phyloP scores from a whole-genome alignment of 92 coral and sea anemone species.

The Phenganax marumi region DNA sequence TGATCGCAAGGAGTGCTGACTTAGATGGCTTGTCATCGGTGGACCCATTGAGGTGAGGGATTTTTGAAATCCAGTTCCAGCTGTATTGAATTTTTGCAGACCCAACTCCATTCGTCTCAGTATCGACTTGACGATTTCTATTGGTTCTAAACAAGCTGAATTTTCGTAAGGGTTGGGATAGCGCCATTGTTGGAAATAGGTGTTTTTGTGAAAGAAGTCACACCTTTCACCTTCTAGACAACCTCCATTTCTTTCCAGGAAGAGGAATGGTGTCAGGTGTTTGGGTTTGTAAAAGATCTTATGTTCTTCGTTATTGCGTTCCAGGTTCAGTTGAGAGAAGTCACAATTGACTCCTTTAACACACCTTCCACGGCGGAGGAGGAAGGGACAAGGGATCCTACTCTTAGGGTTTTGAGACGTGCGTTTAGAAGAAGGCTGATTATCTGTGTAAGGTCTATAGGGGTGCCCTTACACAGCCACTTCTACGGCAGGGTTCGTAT shows the following conservation, averaged over 20 bases:
- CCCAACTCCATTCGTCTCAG: too few relatives aligned
- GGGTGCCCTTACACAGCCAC: not conserved
- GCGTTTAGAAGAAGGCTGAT: too few relatives aligned
- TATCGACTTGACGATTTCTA: not conserved
- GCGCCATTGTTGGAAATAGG: not conserved
- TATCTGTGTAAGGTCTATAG: not conserved
- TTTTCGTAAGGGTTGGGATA: constrained; percentile 1
- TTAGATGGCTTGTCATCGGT: not conserved
- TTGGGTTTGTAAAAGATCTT: too few relatives aligned
- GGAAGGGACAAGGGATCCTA: too few relatives aligned
- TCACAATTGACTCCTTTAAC: not conserved
- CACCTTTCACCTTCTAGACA: too few relatives aligned
- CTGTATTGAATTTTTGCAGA: too few relatives aligned
- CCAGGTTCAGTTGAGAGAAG: not conserved
- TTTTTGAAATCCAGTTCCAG: constrained; percentile 7
- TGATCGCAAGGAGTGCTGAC: not conserved
- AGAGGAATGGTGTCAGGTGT: too few relatives aligned
- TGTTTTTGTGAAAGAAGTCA: too few relatives aligned
- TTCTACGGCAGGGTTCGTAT: not conserved
- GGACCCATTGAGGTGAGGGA: not conserved
- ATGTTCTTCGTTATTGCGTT: too few relatives aligned
- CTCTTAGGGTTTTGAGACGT: too few relatives aligned
- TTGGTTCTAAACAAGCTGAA: not conserved
- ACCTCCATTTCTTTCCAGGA: too few relatives aligned
- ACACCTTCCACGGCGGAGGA: not conserved